Conservation (phyloP, 1,140 invertebrate species). For the Drosophila saltans region DNA sequence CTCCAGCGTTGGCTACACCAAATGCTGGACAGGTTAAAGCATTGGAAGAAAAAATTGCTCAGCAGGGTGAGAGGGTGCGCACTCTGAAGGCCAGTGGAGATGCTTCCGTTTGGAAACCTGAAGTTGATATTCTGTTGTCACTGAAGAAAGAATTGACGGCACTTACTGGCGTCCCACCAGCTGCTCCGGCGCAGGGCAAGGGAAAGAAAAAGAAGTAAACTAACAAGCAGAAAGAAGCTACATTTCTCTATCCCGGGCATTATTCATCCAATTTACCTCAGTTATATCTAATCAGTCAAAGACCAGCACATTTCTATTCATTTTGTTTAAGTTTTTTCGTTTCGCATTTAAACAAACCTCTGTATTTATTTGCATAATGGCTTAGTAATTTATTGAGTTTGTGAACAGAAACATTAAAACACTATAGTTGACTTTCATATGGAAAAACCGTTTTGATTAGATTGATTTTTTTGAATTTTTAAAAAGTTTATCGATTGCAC, state of each 20-base stretch:
- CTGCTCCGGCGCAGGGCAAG: conserved; percentile 72
- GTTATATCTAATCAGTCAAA: conserved; percentile 43
- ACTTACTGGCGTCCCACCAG: conserved; percentile 84
- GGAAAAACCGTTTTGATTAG: background rate
- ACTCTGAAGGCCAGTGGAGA: conserved; percentile 89
- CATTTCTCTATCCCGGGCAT: conserved; percentile 20
- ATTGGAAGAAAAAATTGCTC: conserved; percentile 86
- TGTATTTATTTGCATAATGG: conserved; percentile 64
- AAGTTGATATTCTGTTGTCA: conserved; percentile 89
- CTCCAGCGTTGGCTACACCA: conserved; percentile 1
- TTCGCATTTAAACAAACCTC: conserved; percentile 54
- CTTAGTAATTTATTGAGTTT: conserved; percentile 77
- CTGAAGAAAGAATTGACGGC: conserved; percentile 89
- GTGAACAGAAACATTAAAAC: conserved; percentile 50
- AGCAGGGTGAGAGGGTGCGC: conserved; percentile 89
- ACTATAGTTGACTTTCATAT: conserved; percentile 45
- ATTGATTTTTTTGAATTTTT: background rate
- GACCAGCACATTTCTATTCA: conserved; percentile 47
- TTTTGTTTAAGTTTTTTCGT: conserved; percentile 60
- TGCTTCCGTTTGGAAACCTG: conserved; percentile 89
- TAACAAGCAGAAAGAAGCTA: background rate
- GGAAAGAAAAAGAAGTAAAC: conserved; percentile 83
- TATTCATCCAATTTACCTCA: conserved; percentile 44
- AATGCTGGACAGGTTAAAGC: conserved; percentile 77
- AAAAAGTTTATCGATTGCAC: background rate